These are phyloP conservation scores for Phymorhynchus buccinoides DNA, from an alignment of 1,140 invertebrate genomes.

Conservation along the genomic window DNA sequence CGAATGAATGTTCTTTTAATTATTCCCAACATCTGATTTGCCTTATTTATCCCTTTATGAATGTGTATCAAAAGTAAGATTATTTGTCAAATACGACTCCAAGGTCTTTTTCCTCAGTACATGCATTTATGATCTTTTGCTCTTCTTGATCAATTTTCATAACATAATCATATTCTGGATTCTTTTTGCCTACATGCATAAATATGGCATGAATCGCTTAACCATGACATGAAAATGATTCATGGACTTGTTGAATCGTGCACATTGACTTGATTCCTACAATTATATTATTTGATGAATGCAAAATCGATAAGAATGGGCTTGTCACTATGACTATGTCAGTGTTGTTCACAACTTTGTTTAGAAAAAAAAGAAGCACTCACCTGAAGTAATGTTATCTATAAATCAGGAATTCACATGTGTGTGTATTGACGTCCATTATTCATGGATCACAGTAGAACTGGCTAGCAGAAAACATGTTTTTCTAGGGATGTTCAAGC, in stretches of 20 bases:
- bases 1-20: too few species aligned
- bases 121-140: too few species aligned
- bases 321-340: not conserved
- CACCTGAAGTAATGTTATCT: not conserved
- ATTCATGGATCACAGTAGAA: not conserved
- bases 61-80: not conserved
- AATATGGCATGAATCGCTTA: too few species aligned
- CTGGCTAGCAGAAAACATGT: not conserved
- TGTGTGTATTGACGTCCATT: not conserved
- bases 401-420: not conserved
- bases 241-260: slow-evolving; percentile 5
- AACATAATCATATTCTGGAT: too few species aligned
- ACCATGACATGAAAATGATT: not conserved
- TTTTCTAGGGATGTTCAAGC: slow-evolving; percentile 38
- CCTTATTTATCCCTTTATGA: too few species aligned
- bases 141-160: too few species aligned
- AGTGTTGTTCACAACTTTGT: not conserved
- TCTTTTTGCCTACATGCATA: not conserved
- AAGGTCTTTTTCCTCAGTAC: too few species aligned
- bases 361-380: not conserved
- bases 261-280: too few species aligned
- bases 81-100: not conserved
- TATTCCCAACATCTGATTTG: too few species aligned
- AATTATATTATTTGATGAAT: too few species aligned
- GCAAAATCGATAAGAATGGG: not conserved